Base-by-base conservation (phyloP, 2,113 vertebrate genomes). In the Dipodomys spectabilis region DNA sequence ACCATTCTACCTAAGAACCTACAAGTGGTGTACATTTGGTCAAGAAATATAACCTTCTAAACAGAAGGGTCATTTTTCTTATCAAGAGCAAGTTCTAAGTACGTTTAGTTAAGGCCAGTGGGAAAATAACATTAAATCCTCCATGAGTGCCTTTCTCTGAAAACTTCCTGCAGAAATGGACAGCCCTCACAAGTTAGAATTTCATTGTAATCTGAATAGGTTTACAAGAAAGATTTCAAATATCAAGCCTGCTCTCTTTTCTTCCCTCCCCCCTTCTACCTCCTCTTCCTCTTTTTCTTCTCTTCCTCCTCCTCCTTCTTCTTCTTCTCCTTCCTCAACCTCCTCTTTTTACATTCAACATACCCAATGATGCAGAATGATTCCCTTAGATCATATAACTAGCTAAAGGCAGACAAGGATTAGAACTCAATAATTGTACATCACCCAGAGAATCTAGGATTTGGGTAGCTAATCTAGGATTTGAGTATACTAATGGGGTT, bases 11-110 rank as follows among this genome's bases (percentile, higher is more conserved):
- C 28, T 88, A 45, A n/a, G 30, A 23, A 86, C 32, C 20, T 87
- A 69, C 20, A 84, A 73, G 62, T 73, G 73, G 82, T 45, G 39
- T 60, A 60, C 22, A 18, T 78, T 86, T 53, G 30, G 81, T 89
- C 79, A 78, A 94, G 73, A 69, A 95, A 75, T 23, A 91, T 32
- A 92, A 11, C 53, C 67, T 92, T 88, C 67, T 32, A 83, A 75
- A 91, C 8, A 71, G 80, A 88, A 95, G 62, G n/a, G 19, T 8
- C 44, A 74, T 94, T 92, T 86, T 44, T 91, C 80, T 92, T 83
- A 91, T n/a, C 77, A 95, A 86, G 81, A 68, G 32, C 65, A 71
- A 69, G 30, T 84, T 88, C 53, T 82, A 68, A 93, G 57, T 45
- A 81, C 53, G 82, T 82, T 93, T 94, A 83, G 28, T 83, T 84